Percentiles rank a stretch among this genome's conserved stretches.
Evolutionary conservation across 2,113 vertebrate genomes (phyloP).

Genomic region (Archilochus colubris): DNA sequence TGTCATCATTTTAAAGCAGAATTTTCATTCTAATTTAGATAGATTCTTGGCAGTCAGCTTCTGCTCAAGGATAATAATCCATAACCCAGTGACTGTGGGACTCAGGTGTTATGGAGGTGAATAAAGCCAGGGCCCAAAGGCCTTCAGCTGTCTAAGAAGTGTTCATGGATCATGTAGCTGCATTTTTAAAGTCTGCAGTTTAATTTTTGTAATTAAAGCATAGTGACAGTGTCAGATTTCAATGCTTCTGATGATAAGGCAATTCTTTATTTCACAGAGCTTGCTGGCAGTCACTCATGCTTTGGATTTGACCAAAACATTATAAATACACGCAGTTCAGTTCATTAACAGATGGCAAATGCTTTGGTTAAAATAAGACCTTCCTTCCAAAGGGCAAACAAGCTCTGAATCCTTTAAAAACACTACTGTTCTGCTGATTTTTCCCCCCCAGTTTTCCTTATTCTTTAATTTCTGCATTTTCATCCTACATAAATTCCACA

Average conservation of each 20-base stretch:
- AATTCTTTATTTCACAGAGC: not conserved
- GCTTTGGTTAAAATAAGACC: not conserved
- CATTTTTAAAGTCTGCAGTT: not conserved
- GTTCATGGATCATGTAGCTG: not conserved
- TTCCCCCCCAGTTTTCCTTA: not conserved
- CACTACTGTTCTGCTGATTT: not conserved
- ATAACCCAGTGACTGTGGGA: not conserved
- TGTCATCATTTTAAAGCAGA: not conserved
- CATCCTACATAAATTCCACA: not conserved
- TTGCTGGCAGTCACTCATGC: not conserved
- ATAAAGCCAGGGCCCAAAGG: not conserved
- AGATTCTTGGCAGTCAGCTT: not conserved
- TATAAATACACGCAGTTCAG: not conserved
- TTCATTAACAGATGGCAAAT: not conserved
- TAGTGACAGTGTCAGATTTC: not conserved
- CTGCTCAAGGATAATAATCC: not conserved
- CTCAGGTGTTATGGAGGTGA: not conserved
- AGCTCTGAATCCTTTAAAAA: not conserved
- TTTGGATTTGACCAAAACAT: not conserved
- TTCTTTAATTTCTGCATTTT: not conserved
- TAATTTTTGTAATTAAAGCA: constrained; percentile 5
- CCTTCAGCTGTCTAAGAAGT: not conserved
- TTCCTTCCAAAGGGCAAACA: not conserved
- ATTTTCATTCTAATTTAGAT: not conserved
- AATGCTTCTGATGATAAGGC: not conserved